Evolutionary conservation across 2,113 vertebrate genomes (phyloP), one percentile per base, ranked within the genome.

Genomic region (Gavia stellata): DNA sequence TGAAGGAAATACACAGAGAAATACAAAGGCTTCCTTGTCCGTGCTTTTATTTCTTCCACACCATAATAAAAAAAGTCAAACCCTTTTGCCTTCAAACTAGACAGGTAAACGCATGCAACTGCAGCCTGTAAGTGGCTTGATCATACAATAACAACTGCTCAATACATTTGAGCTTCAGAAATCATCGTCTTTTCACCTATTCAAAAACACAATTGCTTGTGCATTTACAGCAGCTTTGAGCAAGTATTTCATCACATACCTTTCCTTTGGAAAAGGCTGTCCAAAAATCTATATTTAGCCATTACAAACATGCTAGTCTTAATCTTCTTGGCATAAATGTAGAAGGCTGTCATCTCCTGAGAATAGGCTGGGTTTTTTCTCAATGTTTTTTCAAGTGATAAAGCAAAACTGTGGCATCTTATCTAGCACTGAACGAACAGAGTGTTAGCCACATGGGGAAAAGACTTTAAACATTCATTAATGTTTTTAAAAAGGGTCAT

Each of bases 341-440:
- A 88, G 92, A 96, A 93, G 68, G 74, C 90, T 96, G 87, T 92
- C 93, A 85, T 97, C 97, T 98, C 97, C 90, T 45, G 94, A 96
- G 97, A 97, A 93, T 83, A 68, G 56, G 75, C 68, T 96, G 75
- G 90, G 94, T 86, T 96, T 66, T 79, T 82, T 95, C 93, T 96
- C 96, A 96, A 94, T 88, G 74, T 97, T 97, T 97, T 97, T 98
- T 92, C 92, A 89, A 97, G 91, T 90, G 97, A 98, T 97, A 98
- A 98, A 96, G 91, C 56, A 95, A 96, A 97, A 95, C 88, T 80
- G 90, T 18, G 61, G 83, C 0, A 28, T 94, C 96, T 97, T 97
- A 95, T 97, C 92, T 95, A 91, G 88, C 71, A 61, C 1, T 74
- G 91, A 97, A 89, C 88, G 89, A 93, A 89, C 86, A 91, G 80